Evolutionary conservation across 1,140 invertebrate genomes (phyloP).

Genomic region (Diorhabda carinulata): DNA sequence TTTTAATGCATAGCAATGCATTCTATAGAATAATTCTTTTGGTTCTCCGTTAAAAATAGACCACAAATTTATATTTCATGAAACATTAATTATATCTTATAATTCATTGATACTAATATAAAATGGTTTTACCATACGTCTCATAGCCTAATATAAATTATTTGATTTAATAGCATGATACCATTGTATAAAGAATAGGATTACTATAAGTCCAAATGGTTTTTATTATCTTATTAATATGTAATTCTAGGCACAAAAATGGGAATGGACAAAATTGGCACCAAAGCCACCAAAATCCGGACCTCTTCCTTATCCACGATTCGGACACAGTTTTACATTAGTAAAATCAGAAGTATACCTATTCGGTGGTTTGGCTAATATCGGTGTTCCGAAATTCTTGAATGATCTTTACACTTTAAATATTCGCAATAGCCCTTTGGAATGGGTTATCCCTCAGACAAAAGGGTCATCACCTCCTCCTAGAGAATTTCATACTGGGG

Average conservation of each 20-base stretch:
- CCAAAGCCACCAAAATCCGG: conserved; percentile 80
- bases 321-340: conserved; percentile 98
- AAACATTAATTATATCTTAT: no score
- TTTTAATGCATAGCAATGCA: no score
- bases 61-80: no score
- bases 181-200: no score
- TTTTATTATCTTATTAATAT: no score
- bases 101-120: no score
- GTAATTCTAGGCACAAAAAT: conserved; percentile 69
- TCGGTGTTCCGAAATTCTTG: conserved; percentile 85
- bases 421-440: conserved; percentile 70
- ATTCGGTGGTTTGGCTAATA: conserved; percentile 96
- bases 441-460: conserved; percentile 88
- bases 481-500: conserved; percentile 94
- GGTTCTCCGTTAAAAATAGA: no score
- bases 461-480: conserved; percentile 81
- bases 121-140: no score
- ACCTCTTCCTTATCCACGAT: conserved; percentile 82
- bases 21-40: no score
- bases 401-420: conserved; percentile 93
- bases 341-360: conserved; percentile 91
- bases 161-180: no score
- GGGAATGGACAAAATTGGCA: conserved; percentile 97
- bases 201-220: no score
- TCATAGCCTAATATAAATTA: no score